Conservation (phyloP, 2,113 vertebrate species). For the Callipepla squamata region DNA sequence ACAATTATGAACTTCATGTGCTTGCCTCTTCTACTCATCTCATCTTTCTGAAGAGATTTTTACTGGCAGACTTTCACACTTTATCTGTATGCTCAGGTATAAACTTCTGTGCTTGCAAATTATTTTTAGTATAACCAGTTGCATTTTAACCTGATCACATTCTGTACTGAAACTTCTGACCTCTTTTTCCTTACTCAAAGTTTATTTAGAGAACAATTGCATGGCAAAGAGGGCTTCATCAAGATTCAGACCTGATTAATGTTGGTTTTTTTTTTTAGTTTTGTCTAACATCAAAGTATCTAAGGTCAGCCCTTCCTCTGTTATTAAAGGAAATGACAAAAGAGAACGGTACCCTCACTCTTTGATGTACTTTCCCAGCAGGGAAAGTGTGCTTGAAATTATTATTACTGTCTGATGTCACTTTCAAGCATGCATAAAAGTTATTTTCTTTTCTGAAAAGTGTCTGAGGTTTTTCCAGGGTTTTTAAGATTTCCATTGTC, state of each 20-base stretch:
- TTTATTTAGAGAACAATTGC: not conserved
- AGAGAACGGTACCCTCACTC: not conserved
- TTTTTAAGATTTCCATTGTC: not conserved
- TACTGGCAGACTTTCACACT: not conserved
- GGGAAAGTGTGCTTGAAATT: not conserved
- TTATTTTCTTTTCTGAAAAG: not conserved
- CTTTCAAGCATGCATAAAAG: not conserved
- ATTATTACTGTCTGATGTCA: not conserved
- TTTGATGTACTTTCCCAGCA: constrained; percentile 26
- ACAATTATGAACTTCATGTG: not conserved
- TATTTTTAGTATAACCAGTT: not conserved
- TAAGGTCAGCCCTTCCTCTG: not conserved
- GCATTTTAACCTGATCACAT: not conserved
- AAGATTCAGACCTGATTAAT: not conserved
- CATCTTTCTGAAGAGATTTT: not conserved
- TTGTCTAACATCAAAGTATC: not conserved
- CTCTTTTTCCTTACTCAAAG: not conserved
- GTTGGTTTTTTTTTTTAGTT: not conserved
- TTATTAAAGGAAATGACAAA: constrained; percentile 19
- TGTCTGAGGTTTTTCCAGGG: not conserved
- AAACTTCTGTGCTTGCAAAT: not conserved
- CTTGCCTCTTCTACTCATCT: not conserved
- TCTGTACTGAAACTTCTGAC: not conserved
- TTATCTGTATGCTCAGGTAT: not conserved
- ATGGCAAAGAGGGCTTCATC: too few relatives aligned